A percentile compares a stretch with the other conserved stretches of the same genome.
Conservation (phyloP, 64 coral and sea anemone species). For the Astreopora myriophthalma region DNA sequence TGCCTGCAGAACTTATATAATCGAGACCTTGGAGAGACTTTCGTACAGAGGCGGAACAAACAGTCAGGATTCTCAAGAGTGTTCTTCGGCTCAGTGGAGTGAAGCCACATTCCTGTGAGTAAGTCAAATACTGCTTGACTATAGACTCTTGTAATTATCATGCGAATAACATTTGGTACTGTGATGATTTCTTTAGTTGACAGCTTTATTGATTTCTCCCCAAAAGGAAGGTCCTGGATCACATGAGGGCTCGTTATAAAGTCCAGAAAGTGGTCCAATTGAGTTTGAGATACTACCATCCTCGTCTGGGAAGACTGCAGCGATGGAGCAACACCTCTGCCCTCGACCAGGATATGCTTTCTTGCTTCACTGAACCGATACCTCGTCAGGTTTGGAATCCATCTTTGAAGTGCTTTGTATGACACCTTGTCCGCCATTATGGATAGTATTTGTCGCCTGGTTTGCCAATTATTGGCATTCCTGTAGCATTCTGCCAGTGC, state of each 20-base stretch:
- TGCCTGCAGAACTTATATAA: conserved; percentile 36
- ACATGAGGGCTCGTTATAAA: conserved; percentile 70
- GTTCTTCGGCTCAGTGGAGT: conserved; percentile 29
- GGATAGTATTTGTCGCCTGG: conserved; percentile 55
- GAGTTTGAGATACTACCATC: conserved; percentile 63
- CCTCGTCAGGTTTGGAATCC: conserved; percentile 17
- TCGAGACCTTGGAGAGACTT: conserved; percentile 75
- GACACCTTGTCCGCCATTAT: conserved; percentile 69
- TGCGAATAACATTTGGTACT: conserved; percentile 74
- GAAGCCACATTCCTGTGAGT: conserved; percentile 37
- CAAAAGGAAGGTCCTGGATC: conserved; percentile 64
- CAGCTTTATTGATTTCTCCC: conserved; percentile 65
- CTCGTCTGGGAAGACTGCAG: conserved; percentile 19
- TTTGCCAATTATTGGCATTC: conserved; percentile 44
- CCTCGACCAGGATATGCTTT: conserved; percentile 35
- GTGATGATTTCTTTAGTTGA: conserved; percentile 54
- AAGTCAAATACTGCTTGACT: conserved; percentile 66
- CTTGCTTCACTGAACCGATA: conserved; percentile 42
- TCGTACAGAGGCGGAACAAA: conserved; percentile 38
- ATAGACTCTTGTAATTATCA: conserved; percentile 77
- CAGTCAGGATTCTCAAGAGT: conserved; percentile 47
- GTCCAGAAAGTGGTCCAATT: conserved; percentile 76
- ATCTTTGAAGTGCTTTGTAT: background rate
- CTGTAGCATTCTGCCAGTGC: conserved; percentile 68
- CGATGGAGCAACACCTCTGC: conserved; percentile 51